These are phyloP conservation scores for Sceloporus tristichus DNA, from an alignment of 2,113 vertebrate genomes.

Conservation along the genomic window DNA sequence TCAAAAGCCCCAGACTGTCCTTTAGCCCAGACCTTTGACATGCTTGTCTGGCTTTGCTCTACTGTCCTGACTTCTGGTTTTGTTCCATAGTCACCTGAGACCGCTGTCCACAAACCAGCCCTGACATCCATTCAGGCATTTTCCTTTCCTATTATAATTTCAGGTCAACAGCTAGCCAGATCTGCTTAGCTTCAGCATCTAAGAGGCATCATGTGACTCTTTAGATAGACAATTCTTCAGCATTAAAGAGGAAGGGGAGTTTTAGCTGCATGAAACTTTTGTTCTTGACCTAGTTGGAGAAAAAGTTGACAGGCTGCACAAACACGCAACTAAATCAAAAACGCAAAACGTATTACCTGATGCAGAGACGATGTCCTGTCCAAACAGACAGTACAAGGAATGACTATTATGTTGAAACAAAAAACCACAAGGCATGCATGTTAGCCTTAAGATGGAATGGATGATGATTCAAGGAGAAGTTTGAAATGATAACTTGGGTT, in stretches of 20 bases:
- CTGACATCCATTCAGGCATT: too few relatives aligned
- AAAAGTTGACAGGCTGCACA: background rate
- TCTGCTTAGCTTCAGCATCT: too few relatives aligned
- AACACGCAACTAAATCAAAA: background rate
- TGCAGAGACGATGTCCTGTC: background rate
- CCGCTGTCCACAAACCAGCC: too few relatives aligned
- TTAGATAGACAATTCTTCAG: background rate
- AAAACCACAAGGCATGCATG: background rate
- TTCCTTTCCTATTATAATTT: too few relatives aligned
- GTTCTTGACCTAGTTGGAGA: background rate
- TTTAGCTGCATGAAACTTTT: background rate
- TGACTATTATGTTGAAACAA: background rate
- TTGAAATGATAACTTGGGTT: background rate
- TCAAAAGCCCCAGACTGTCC: too few relatives aligned
- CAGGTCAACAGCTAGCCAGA: too few relatives aligned
- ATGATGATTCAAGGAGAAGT: conserved; percentile 12
- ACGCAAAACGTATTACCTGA: conserved; percentile 4
- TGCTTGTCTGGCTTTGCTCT: too few relatives aligned
- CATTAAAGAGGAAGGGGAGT: background rate
- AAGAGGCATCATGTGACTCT: too few relatives aligned
- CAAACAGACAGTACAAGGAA: conserved; percentile 12
- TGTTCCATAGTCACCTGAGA: too few relatives aligned
- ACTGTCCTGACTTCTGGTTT: too few relatives aligned
- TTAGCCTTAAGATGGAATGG: background rate
- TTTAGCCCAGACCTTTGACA: too few relatives aligned